Percentiles rank a stretch among this genome's conserved stretches.
Conservation (phyloP, 2,797 vertebrate species). For the Mus minutoides region DNA sequence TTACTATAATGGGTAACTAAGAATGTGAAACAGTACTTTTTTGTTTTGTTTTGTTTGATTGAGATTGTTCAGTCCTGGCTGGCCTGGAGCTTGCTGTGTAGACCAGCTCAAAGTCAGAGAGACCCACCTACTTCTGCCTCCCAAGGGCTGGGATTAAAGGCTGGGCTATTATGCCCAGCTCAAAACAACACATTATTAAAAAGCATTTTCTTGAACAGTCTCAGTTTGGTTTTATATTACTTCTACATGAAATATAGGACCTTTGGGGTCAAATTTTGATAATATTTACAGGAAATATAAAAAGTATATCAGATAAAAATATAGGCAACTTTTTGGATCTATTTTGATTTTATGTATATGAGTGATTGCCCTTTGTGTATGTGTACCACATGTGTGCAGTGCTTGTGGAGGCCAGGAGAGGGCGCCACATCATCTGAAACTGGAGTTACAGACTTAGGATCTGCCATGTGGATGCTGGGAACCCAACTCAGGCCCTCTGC, state of each 20-base stretch:
- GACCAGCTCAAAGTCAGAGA: not conserved
- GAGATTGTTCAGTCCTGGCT: not conserved
- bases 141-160: not conserved
- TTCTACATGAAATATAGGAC: conserved; percentile 5
- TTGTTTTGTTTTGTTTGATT: not conserved
- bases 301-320: not conserved
- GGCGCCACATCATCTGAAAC: not conserved
- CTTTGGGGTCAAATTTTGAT: conserved; percentile 1
- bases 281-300: not conserved
- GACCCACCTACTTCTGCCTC: not conserved
- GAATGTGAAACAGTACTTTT: not conserved
- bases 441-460: not conserved
- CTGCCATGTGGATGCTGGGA: not conserved
- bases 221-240: conserved; percentile 14
- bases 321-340: not conserved
- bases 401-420: not conserved
- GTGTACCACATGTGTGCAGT: not conserved
- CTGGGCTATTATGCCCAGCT: not conserved
- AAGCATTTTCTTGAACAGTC: conserved; percentile 23
- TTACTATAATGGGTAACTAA: not conserved
- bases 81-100: too few species aligned
- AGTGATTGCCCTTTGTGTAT: too few species aligned
- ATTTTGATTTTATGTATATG: not conserved
- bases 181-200: not conserved
- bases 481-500: too few species aligned